Percentiles rank a stretch among this genome's conserved stretches.
Conservation (phyloP, 2,888 invertebrate species). For the Xestobium rufovillosum region DNA sequence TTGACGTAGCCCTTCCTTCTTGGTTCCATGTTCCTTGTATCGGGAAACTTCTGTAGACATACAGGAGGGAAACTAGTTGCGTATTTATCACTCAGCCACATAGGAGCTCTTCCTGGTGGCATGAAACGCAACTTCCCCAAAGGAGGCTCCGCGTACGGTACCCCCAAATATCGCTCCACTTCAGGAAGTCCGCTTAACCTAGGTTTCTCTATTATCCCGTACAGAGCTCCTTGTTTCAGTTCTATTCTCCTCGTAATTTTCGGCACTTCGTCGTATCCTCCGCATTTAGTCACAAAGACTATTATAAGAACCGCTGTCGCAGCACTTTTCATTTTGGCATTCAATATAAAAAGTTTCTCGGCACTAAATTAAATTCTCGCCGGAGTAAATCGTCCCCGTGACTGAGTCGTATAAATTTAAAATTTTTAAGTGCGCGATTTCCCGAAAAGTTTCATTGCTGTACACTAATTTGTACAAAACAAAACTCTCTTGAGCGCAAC, state of each 20-base stretch:
- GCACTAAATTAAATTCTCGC: too few species aligned
- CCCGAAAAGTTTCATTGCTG: too few species aligned
- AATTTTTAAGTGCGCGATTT: too few species aligned
- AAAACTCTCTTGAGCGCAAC: too few species aligned
- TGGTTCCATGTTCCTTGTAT: constrained; percentile 55
- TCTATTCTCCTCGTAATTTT: constrained; percentile 41
- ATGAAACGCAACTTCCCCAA: constrained; percentile 55
- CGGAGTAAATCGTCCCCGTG: too few species aligned
- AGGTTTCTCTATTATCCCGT: constrained; percentile 60
- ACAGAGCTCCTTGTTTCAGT: constrained; percentile 60
- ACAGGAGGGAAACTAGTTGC: constrained; percentile 70
- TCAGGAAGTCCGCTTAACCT: constrained; percentile 54
- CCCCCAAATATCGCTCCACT: constrained; percentile 69
- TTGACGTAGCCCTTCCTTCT: constrained; percentile 65
- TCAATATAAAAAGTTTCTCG: too few species aligned
- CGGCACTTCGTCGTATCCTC: constrained; percentile 40
- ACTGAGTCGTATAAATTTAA: too few species aligned
- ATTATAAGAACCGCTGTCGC: too few species aligned
- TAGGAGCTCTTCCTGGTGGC: constrained; percentile 63
- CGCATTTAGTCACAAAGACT: too few species aligned
- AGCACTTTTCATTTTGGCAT: too few species aligned
- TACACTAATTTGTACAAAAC: too few species aligned
- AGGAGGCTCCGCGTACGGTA: constrained; percentile 78
- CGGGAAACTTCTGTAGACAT: constrained; percentile 77
- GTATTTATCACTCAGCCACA: constrained; percentile 66